Evolutionary conservation across 2,797 vertebrate genomes (phyloP).

Genomic region (Trematomus bernacchii): DNA sequence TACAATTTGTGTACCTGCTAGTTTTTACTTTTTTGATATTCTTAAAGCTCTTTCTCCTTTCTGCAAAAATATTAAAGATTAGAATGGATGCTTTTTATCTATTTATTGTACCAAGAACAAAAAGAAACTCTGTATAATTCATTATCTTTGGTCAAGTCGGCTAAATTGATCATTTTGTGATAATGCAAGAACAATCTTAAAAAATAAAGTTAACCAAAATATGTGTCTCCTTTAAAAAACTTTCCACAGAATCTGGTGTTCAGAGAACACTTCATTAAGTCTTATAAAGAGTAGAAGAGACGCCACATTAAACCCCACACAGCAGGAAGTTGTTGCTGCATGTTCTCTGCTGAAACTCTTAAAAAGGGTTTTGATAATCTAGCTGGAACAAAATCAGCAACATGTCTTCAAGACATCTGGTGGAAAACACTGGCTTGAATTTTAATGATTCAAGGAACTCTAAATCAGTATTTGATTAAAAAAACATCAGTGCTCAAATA

Average conservation of each 20-base stretch:
- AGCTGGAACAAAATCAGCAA: neutral
- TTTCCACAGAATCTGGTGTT: neutral
- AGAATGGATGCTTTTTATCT: constrained; percentile 19
- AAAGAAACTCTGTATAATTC: constrained; percentile 4
- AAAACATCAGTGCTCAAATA: too few species aligned
- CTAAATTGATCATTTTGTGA: constrained; percentile 11
- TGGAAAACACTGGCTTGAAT: constrained; percentile 9
- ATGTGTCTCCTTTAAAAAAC: too few species aligned
- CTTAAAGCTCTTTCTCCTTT: constrained; percentile 4
- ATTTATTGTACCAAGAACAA: neutral
- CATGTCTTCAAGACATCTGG: constrained; percentile 11
- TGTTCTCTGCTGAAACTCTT: constrained; percentile 2
- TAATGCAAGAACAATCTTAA: neutral
- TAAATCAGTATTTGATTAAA: too few species aligned
- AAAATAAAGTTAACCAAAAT: neutral
- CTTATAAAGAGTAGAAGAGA: neutral
- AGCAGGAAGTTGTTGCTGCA: neutral
- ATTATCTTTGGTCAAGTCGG: constrained; percentile 10
- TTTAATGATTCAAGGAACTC: too few species aligned
- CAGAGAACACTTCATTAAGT: neutral
- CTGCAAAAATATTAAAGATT: constrained; percentile 9
- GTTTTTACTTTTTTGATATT: constrained; percentile 1
- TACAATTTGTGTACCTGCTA: neutral
- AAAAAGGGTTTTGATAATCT: neutral
- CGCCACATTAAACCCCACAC: neutral